Percentiles rank a stretch among this genome's conserved stretches.
These are phyloP conservation scores for Lonchura striata DNA, from an alignment of 2,113 vertebrate genomes.

Conservation along the genomic window DNA sequence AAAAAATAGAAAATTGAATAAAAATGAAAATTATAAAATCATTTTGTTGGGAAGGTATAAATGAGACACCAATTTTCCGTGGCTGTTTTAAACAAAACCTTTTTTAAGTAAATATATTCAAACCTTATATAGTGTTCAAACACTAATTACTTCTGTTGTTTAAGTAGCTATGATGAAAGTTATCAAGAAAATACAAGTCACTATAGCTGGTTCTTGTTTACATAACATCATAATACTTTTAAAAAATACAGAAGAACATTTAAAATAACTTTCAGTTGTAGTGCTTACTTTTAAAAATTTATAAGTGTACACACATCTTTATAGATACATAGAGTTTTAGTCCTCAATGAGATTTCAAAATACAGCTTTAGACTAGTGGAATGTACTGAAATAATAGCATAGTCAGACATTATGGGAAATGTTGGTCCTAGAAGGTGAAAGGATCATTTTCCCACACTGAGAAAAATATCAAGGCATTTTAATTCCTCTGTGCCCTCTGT, in stretches of 20 bases:
- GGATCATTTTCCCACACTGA: background rate
- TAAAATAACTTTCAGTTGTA: background rate
- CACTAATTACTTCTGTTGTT: background rate
- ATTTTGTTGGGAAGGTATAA: background rate
- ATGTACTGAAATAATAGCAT: background rate
- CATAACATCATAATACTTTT: background rate
- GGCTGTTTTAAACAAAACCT: background rate
- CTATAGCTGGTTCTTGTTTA: background rate
- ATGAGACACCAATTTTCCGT: background rate
- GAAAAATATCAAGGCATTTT: background rate
- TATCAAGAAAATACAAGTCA: background rate
- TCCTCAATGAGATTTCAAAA: background rate
- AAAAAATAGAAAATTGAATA: background rate
- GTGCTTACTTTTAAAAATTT: background rate
- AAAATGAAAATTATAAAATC: background rate
- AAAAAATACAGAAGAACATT: background rate
- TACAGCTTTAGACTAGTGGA: background rate
- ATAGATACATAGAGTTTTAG: background rate
- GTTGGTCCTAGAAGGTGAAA: background rate
- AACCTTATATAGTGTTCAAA: background rate
- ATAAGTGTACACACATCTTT: rapidly evolving
- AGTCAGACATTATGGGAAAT: background rate
- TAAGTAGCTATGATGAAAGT: background rate
- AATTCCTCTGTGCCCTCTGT: background rate
- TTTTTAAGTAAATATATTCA: background rate